phyloP scores from a whole-genome alignment of 2,888 invertebrate genomes.

The Germaria angustata region DNA sequence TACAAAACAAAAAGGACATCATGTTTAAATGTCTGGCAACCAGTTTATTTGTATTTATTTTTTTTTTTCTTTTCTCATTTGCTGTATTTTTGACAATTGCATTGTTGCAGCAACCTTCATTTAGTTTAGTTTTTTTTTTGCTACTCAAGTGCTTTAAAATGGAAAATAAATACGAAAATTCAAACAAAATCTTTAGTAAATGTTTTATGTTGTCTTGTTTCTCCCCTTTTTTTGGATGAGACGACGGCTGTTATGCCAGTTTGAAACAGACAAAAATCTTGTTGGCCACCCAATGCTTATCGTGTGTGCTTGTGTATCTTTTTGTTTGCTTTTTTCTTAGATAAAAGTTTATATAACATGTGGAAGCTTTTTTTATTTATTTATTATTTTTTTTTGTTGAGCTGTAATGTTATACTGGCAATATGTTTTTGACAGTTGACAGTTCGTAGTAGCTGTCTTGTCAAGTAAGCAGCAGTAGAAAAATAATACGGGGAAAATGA shows the following conservation, averaged over 20 bases:
- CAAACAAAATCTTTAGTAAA: constrained; percentile 16
- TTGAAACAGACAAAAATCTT: constrained; percentile 43
- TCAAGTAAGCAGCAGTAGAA: constrained; percentile 23
- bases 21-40: constrained; percentile 51
- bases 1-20: constrained; percentile 37
- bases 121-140: not conserved
- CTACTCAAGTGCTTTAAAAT: constrained; percentile 36
- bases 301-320: not conserved
- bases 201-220: not conserved
- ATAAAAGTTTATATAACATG: constrained; percentile 36
- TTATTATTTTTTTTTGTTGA: not conserved
- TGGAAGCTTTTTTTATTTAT: constrained; percentile 30
- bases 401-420: constrained; percentile 54
- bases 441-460: constrained; percentile 58
- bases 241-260: constrained; percentile 24
- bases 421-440: constrained; percentile 66
- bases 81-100: constrained; percentile 41
- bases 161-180: not conserved
- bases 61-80: not conserved
- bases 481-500: not conserved
- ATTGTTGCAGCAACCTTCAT: constrained; percentile 48
- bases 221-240: constrained; percentile 36
- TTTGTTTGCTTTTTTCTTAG: not conserved
- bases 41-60: constrained; percentile 43
- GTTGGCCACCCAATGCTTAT: constrained; percentile 61